These are phyloP conservation scores for Marisa cornuarietis DNA, from an alignment of 1,140 invertebrate genomes.

Conservation along the genomic window DNA sequence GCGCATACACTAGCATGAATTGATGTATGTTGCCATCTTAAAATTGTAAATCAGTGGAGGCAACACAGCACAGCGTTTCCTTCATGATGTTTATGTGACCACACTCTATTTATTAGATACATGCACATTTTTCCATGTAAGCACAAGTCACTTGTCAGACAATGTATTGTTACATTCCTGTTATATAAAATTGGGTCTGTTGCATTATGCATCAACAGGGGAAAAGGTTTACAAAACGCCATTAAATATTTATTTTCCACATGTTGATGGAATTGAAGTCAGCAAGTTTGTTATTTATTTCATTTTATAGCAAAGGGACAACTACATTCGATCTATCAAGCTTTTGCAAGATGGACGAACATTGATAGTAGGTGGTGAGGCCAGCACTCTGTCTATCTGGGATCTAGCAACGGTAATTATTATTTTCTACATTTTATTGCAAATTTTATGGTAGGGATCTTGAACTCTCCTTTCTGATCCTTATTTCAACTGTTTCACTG, in stretches of 20 bases:
- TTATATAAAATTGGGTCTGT: not conserved
- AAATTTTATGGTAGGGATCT: too few relatives aligned
- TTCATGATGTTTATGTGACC: not conserved
- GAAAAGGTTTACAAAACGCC: not conserved
- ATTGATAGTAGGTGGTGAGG: slow-evolving; percentile 96
- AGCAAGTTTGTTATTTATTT: too few relatives aligned
- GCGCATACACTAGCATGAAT: not conserved
- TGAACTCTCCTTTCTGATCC: too few relatives aligned
- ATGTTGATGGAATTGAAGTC: not conserved
- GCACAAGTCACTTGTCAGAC: not conserved
- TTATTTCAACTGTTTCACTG: too few relatives aligned
- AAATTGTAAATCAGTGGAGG: not conserved
- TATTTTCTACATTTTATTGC: not conserved
- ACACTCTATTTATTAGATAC: not conserved
- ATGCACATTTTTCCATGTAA: not conserved
- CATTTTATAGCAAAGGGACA: slow-evolving; percentile 77
- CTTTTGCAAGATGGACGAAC: slow-evolving; percentile 94
- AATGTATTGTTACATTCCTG: not conserved
- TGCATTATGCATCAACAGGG: not conserved
- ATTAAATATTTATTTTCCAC: not conserved
- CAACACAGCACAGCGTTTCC: not conserved
- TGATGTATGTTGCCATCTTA: not conserved
- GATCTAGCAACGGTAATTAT: slow-evolving; percentile 78
- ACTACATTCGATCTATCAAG: slow-evolving; percentile 97
- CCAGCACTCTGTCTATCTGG: slow-evolving; percentile 95